phyloP scores from a whole-genome alignment of 2,888 invertebrate genomes.

The Gandaritis pyraliata region DNA sequence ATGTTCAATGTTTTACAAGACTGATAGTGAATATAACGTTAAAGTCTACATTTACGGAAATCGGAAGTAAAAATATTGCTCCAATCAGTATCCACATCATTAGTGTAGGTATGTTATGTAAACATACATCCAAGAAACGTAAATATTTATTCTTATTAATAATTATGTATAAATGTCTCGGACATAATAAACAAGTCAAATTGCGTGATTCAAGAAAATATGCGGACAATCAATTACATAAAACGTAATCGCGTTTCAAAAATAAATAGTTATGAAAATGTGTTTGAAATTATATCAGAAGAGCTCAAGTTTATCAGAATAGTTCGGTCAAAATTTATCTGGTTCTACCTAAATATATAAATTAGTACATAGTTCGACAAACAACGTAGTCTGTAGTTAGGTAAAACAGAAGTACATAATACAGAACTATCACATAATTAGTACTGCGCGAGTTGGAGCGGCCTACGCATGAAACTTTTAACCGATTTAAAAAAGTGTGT shows the following conservation, averaged over 20 bases:
- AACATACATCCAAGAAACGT: slow-evolving; percentile 65
- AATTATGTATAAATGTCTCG: slow-evolving; percentile 54
- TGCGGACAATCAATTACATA: slow-evolving; percentile 2
- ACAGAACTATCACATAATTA: too few relatives aligned
- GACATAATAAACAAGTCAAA: slow-evolving; percentile 50
- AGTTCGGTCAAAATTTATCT: not conserved
- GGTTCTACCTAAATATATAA: not conserved
- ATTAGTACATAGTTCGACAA: not conserved
- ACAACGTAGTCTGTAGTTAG: not conserved
- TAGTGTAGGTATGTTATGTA: slow-evolving; percentile 68
- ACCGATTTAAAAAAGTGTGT: too few relatives aligned
- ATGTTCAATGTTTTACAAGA: slow-evolving; percentile 38
- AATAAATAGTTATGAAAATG: not conserved
- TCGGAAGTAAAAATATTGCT: slow-evolving; percentile 57
- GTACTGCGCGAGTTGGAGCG: too few relatives aligned
- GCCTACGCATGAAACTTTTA: too few relatives aligned
- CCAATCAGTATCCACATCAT: slow-evolving; percentile 62
- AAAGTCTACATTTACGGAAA: slow-evolving; percentile 50
- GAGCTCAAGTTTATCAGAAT: not conserved
- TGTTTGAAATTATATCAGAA: not conserved
- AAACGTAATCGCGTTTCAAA: not conserved
- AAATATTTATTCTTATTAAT: slow-evolving; percentile 71
- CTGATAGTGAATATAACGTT: slow-evolving; percentile 34
- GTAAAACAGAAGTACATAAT: not conserved
- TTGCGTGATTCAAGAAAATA: slow-evolving; percentile 31